Base-by-base conservation (phyloP, 2,888 invertebrate genomes). In the Macrosoma leucophasiata region DNA sequence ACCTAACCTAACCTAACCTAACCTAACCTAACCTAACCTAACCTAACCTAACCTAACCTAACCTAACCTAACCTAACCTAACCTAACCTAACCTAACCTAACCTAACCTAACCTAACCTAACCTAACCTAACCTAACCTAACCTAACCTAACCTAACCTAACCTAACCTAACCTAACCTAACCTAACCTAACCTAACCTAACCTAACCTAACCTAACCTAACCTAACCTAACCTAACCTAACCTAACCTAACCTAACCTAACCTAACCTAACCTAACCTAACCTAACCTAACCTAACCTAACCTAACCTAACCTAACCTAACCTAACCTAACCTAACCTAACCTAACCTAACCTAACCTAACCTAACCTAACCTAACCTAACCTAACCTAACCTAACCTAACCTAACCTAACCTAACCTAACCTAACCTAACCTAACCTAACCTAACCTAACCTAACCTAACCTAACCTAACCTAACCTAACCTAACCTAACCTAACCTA, bases 1-100 rank as follows among this genome's bases (percentile, higher is more conserved):
- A 35, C 35, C 35, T 35, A 36, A 36, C 36, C 36, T 36, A 36
- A 36, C 36, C 36, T 36, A 36, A 36, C 36, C 36, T 36, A 36
- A 36, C 36, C 36, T 36, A 36, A 36, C 36, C 36, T 36, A 36
- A 36, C 36, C 36, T 36, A 36, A 36, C 36, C 36, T 36, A 36
- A 36, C 30, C 30, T 33, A 33, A 33, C 33, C 33, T 33, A 33
- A 33, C 33, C 33, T 33, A 33, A 33, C 33, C 33, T 33, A 33
- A 33, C 33, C 33, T 33, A 33, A 33, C 33, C 33, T 33, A 33
- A 33, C 33, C 33, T 33, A 33, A 33, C 33, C 33, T 33, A 33
- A 33, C 33, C 33, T 33, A 33, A 33, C 33, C 33, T 33, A 32
- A 32, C 31, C 31, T 32, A 32, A 32, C 31, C 31, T 21, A 21